Evolutionary conservation across 2,113 vertebrate genomes (phyloP), one percentile per base, ranked within the genome.

Genomic region (Trinectes maculatus): DNA sequence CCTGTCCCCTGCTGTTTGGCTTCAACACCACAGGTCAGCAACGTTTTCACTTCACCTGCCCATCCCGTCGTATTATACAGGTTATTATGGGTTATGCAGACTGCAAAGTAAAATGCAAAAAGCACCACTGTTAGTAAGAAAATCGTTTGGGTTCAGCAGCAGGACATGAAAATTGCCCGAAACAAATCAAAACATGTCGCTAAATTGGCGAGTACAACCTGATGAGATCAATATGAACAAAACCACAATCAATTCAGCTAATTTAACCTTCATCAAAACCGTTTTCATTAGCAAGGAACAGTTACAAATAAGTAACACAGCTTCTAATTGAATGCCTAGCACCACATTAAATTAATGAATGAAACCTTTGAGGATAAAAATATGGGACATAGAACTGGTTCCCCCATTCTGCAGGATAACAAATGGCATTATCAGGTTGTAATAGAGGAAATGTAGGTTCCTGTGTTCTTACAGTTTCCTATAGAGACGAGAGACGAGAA

Each of bases 11-110:
- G 60, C 89, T 98, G 72, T 96, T 98, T 28, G 96, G 96, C 71
- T 94, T 96, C 91, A 98, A 98, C 85, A 98, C 96, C 46, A 96
- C 96, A 96, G 96, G 96, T 98, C 86, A 92, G 37, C 26, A 31
- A n/a, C 13, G 25, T 48, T 31, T 25, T 9, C 1, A 49, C 46
- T 74, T 43, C 12, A n/a, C n/a, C n/a, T n/a, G 26, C 28, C 26
- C 13, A 10, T 46, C 4, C 4, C 4, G 19, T 47, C 21, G n/a
- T n/a, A n/a, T n/a, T n/a, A n/a, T n/a, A n/a, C n/a, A n/a, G n/a
- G n/a, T n/a, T n/a, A n/a, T n/a, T n/a, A n/a, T n/a, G n/a, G n/a
- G n/a, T n/a, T n/a, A n/a, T n/a, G n/a, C 1, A 6, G 40, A 57
- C 4, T 24, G 22, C 25, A 0, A 29, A 19, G 4, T 36, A 21